Evolutionary conservation across 2,113 vertebrate genomes (phyloP).

Genomic region (Crotalus helleri): DNA sequence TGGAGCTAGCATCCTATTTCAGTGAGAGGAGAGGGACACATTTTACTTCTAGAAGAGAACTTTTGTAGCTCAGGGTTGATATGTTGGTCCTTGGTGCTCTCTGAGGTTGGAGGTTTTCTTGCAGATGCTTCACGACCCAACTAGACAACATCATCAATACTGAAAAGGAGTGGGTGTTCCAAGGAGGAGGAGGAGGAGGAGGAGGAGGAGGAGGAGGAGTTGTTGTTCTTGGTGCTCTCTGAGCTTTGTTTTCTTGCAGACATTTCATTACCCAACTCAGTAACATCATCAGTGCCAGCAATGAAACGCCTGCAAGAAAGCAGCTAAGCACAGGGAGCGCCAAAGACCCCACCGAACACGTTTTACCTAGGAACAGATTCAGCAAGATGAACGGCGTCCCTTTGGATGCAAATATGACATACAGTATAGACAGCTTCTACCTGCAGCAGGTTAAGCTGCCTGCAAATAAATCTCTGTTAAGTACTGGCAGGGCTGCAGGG

Average conservation of each 20-base stretch:
- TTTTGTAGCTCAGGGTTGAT: neutral
- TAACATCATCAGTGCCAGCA: neutral
- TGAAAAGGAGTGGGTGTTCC: too few relatives aligned
- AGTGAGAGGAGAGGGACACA: neutral
- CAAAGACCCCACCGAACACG: neutral
- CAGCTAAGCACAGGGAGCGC: neutral
- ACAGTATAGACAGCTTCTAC: too few relatives aligned
- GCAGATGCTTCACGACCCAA: too few relatives aligned
- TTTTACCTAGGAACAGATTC: neutral
- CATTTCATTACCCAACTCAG: neutral
- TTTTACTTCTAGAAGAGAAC: neutral
- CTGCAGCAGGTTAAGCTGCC: neutral
- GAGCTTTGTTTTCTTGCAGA: neutral
- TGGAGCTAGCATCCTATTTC: neutral
- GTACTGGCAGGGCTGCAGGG: too few relatives aligned
- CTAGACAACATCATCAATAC: too few relatives aligned
- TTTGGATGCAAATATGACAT: too few relatives aligned
- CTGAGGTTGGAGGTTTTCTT: too few relatives aligned
- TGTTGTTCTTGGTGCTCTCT: neutral
- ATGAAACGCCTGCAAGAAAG: neutral
- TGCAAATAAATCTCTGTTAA: neutral
- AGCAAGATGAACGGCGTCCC: neutral
- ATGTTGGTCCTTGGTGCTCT: neutral
- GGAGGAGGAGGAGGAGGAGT: too few relatives aligned
- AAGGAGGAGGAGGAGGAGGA: neutral